Evolutionary conservation across 2,113 vertebrate genomes (phyloP).

Genomic region (Stigmatopora argus): DNA sequence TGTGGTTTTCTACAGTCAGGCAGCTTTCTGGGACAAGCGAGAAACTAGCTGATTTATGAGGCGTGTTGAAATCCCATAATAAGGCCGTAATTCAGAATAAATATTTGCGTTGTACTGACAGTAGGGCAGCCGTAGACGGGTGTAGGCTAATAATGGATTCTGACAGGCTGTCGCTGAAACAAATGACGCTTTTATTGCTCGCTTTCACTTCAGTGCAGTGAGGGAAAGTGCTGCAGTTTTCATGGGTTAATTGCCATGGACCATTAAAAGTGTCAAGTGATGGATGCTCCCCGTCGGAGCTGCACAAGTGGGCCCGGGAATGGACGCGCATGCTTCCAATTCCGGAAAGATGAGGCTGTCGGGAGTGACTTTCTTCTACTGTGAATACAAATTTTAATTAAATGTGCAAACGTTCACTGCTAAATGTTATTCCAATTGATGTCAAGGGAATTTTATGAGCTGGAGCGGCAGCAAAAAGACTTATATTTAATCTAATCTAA

Average conservation of each 20-base stretch:
- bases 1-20: constrained; percentile 27
- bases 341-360: background rate
- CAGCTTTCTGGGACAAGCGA: constrained; percentile 25
- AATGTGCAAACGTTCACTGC: background rate
- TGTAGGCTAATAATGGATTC: constrained; percentile 59
- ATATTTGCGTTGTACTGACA: constrained; percentile 52
- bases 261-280: constrained; percentile 68
- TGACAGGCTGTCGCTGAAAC: constrained; percentile 66
- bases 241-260: constrained; percentile 65
- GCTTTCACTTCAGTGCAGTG: constrained; percentile 49
- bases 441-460: background rate
- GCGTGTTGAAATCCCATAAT: constrained; percentile 46
- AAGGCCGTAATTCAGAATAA: constrained; percentile 65
- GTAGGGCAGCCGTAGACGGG: constrained; percentile 39
- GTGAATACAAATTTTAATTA: background rate
- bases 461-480: background rate
- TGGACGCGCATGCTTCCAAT: constrained; percentile 29
- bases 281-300: constrained; percentile 56
- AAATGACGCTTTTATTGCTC: constrained; percentile 68
- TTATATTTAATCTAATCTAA: too few relatives aligned
- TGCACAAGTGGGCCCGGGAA: constrained; percentile 34
- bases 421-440: background rate
- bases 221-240: constrained; percentile 57
- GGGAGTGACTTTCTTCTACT: background rate
- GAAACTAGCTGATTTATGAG: constrained; percentile 43